These are phyloP conservation scores for Corythornis madagascariensis DNA, from an alignment of 2,113 vertebrate species.

Conservation along the genomic window DNA sequence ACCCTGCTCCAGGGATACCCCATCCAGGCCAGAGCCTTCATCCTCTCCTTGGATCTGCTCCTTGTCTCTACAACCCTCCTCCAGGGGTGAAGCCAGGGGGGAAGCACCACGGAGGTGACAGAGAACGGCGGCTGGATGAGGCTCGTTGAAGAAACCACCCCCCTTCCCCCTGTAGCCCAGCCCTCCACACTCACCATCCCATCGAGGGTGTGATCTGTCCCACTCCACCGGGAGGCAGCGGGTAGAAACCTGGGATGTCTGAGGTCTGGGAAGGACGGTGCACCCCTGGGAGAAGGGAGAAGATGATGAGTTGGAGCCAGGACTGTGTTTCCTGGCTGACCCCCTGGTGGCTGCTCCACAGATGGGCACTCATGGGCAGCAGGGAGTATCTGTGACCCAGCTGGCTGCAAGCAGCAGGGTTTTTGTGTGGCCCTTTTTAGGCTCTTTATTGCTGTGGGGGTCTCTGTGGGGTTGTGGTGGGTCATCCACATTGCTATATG, in stretches of 20 bases:
- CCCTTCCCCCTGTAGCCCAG: accelerated
- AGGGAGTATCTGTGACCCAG: background rate
- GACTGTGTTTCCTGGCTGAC: accelerated
- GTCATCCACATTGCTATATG: accelerated
- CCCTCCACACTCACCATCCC: conserved; percentile 89
- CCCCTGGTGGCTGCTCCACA: background rate
- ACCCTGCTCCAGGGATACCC: background rate
- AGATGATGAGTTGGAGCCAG: background rate
- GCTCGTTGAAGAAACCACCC: background rate
- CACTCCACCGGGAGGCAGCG: conserved; percentile 89
- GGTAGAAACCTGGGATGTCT: conserved; percentile 93
- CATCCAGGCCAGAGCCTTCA: background rate
- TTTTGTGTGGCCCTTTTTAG: background rate
- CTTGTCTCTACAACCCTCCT: background rate
- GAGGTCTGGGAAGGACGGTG: conserved; percentile 91
- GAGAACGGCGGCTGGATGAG: accelerated
- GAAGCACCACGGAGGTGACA: background rate
- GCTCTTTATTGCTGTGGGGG: background rate
- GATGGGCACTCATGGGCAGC: background rate
- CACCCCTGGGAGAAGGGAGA: conserved; percentile 77
- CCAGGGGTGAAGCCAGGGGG: background rate
- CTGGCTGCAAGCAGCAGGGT: background rate
- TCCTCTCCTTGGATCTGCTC: background rate
- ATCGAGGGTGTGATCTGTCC: conserved; percentile 94
- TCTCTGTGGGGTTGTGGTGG: background rate